Evolutionary conservation across 2,888 invertebrate genomes (phyloP), one percentile per base, ranked within the genome.

Genomic region (Oscheius sp.): DNA sequence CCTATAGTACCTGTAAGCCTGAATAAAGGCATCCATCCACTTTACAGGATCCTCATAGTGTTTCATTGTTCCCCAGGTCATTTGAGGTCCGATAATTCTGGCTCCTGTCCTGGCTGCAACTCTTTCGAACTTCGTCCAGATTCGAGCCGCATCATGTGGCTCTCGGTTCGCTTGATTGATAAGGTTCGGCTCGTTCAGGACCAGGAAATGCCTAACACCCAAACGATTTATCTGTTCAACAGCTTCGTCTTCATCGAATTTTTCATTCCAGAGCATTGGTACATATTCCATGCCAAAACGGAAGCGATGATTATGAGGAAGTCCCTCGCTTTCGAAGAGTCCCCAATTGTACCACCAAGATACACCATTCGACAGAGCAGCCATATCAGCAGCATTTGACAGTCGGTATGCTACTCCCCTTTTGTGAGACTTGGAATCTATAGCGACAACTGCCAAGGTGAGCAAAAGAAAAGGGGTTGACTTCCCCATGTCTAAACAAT

Each of bases 241-340:
- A 23, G 58, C 35, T 29, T 58, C n/a, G 18, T 58, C 58, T 18
- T 25, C 35, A 12, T 29, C n/a, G 27, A n/a, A n/a, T n/a, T 1
- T 58, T n/a, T 58, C 35, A n/a, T 35, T 25, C 56, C 56, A 56
- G 5, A 56, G 16, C 56, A 56, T 56, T 16, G 56, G 56, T 12
- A 56, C 18, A 21, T 18, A 56, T 21, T 56, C 56, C 27, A 56
- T 56, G 21, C 18, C 18, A 16, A 23, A 56, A 21, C 56, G 56
- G 6, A 2, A 6, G 2, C 25, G 21, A 16, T 25, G 18, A 21
- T 56, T 21, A 7, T 27, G 3, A 56, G 56, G 56, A 56, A 56
- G 2, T 5, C 56, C 56, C 3, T 21, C 56, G 21, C 5, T 21
- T 27, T 6, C 6, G 16, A 18, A 18, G 2, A 25, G 21, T 6